phyloP scores from a whole-genome alignment of 2,797 vertebrate species.

The Sardinella longiceps region DNA sequence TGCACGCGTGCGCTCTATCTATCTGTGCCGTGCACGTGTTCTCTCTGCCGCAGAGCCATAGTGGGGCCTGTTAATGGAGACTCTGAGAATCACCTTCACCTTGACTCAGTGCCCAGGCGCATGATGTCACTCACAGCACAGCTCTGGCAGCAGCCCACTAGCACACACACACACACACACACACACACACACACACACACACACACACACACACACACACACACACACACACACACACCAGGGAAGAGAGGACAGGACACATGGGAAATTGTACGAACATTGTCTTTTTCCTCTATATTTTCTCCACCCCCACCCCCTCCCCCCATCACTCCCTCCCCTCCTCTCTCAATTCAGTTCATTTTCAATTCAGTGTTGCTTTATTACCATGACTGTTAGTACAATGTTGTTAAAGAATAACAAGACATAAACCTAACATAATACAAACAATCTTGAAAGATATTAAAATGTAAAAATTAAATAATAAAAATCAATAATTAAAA shows the following conservation, averaged over 20 bases:
- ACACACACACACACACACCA: slow-evolving; percentile 30
- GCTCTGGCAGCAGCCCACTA: slow-evolving; percentile 8
- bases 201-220: slow-evolving; percentile 24
- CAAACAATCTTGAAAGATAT: too few species aligned
- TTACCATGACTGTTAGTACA: too few species aligned
- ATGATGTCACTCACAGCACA: slow-evolving; percentile 28
- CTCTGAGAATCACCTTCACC: neutral
- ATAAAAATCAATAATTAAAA: too few species aligned
- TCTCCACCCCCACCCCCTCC: neutral
- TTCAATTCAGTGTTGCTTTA: too few species aligned
- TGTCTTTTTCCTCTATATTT: neutral
- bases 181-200: neutral
- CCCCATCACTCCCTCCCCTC: slow-evolving; percentile 18
- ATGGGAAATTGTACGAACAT: slow-evolving; percentile 34
- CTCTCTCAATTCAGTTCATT: slow-evolving; percentile 28
- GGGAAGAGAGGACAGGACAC: slow-evolving; percentile 37
- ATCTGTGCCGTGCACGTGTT: too few species aligned
- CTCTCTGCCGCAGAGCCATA: neutral
- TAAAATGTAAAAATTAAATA: too few species aligned
- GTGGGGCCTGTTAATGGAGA: neutral
- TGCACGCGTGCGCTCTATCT: too few species aligned
- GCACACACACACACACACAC: neutral
- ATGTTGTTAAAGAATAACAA: too few species aligned
- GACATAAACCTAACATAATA: too few species aligned
- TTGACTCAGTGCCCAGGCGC: slow-evolving; percentile 28